phyloP scores from a whole-genome alignment of 2,113 vertebrate genomes.

The Azemiops feae region DNA sequence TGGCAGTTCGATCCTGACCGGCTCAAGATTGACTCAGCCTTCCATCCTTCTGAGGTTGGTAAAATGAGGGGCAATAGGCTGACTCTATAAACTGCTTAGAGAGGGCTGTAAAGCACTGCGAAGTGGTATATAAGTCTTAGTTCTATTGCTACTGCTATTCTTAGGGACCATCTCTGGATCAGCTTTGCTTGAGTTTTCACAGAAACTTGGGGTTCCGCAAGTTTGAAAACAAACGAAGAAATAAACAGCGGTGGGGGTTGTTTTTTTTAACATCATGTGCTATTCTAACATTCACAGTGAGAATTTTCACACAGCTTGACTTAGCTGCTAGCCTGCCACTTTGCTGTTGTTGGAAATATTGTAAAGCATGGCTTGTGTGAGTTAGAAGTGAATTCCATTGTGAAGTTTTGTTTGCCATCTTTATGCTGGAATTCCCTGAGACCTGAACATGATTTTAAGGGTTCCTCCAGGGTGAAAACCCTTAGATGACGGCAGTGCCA shows the following conservation, averaged over 20 bases:
- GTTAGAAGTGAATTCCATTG: background rate
- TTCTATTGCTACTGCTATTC: background rate
- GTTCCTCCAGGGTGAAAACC: background rate
- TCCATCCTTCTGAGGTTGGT: too few species aligned
- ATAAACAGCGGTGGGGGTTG: background rate
- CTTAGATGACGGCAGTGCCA: background rate
- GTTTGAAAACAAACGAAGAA: background rate
- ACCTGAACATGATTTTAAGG: background rate
- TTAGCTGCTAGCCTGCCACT: too few species aligned
- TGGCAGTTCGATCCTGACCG: too few species aligned
- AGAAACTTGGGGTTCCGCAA: background rate
- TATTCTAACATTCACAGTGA: background rate
- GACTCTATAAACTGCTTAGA: too few species aligned
- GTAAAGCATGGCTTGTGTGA: background rate
- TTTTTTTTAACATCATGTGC: background rate
- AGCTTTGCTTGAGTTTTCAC: background rate
- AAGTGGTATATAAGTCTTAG: too few species aligned
- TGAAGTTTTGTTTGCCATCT: background rate
- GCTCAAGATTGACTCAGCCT: too few species aligned
- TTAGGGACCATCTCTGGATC: background rate
- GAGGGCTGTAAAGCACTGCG: too few species aligned
- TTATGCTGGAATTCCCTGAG: background rate
- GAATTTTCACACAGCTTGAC: background rate
- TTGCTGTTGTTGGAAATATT: background rate
- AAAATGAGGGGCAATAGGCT: too few species aligned